Evolutionary conservation across 2,113 vertebrate genomes (phyloP).

Genomic region (Cariama cristata): DNA sequence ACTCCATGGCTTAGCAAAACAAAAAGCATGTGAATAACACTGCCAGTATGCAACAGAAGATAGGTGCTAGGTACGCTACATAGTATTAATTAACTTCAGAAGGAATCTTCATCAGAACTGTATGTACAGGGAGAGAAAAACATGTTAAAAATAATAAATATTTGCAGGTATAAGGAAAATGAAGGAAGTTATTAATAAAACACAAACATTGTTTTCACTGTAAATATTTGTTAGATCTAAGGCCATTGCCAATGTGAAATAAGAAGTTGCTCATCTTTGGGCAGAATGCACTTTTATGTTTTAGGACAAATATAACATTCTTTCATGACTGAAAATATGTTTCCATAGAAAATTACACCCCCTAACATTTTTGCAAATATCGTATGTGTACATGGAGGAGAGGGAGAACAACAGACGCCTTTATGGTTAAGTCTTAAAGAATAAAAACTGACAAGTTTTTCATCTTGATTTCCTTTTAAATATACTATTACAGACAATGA

Average conservation of each 20-base stretch:
- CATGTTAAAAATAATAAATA: not conserved
- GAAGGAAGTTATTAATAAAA: not conserved
- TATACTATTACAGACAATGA: not conserved
- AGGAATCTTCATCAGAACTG: not conserved
- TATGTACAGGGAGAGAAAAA: not conserved
- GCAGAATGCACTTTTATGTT: not conserved
- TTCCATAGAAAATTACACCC: not conserved
- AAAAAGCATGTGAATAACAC: not conserved
- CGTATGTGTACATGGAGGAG: rapidly evolving
- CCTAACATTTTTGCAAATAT: not conserved
- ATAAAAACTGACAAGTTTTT: not conserved
- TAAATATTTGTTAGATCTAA: not conserved
- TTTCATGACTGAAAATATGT: not conserved
- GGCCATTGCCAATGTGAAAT: not conserved
- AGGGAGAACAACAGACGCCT: not conserved
- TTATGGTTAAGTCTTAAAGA: not conserved
- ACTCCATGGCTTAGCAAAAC: not conserved
- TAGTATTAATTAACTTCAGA: not conserved
- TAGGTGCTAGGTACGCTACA: rapidly evolving
- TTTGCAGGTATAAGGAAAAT: not conserved
- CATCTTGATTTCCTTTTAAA: not conserved
- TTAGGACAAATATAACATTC: not conserved
- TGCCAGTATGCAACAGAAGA: not conserved
- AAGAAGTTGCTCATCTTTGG: not conserved
- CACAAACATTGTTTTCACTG: not conserved